Evolutionary conservation across 2,113 vertebrate species (phyloP), one percentile per base, ranked within the genome.

Genomic region (Aythya baeri): DNA sequence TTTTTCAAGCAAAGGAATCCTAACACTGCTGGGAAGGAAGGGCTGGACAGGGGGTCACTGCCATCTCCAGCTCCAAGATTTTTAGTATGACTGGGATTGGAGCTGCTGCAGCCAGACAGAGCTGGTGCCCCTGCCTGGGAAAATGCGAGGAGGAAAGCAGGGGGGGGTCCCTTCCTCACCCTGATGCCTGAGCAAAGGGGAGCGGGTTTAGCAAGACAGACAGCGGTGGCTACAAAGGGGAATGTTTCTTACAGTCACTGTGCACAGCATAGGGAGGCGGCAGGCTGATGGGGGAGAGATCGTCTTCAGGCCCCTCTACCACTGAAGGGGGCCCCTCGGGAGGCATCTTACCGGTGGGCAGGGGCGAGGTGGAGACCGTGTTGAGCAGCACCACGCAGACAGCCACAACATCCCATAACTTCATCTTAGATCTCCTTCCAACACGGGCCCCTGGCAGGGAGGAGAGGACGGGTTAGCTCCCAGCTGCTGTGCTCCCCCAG

Each of bases 391-490:
- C 99, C 98, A 99, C 98, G 98, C 98, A 99, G 98, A 98, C 98
- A 99, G 99, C 99, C 98, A 99, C 97, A 98, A 99, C 98, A 98
- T 99, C 99, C 99, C 99, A 99, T 99, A 99, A 99, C 99, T 99
- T 99, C 99, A 99, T 99, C 98, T 99, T 99, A 99, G 98, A 99
- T 98, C 98, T 98, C 98, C 98, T 99, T 99, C 99, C 99, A 98
- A 98, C 98, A 97, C 98, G 96, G 98, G 99, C 98, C 98, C 98
- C 99, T 99, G 96, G 71, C 83, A 91, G 62, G 91, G 54, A 82
- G 68, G 43, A 94, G 57, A 95, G 32, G 27, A 18, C 81, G 49
- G 11, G 68, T 95, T 95, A 97, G 65, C 21, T 41, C 38, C 31
- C 18, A 57, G 41, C 25, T 34, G 23, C 81, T 43, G 9, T 1